phyloP scores from a whole-genome alignment of 1,140 invertebrate genomes.

The Agrypnia vestita region DNA sequence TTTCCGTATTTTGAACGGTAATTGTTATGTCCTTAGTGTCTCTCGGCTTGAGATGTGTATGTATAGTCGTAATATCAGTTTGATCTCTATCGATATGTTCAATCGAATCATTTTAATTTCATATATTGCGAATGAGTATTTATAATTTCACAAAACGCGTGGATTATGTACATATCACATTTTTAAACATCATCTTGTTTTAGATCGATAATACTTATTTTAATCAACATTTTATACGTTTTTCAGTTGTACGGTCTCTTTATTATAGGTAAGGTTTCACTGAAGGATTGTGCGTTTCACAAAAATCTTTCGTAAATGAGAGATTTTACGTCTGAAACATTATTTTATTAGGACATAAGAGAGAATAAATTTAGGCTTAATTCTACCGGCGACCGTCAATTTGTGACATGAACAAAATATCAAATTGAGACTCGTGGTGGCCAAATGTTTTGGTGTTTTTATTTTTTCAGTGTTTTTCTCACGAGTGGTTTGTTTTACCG shows the following conservation, averaged over 20 bases:
- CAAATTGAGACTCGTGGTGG: not conserved
- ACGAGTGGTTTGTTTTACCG: constrained; percentile 14
- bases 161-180: constrained; percentile 54
- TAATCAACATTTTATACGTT: constrained; percentile 47
- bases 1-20: not conserved
- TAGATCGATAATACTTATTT: constrained; percentile 14
- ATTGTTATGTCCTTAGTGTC: not conserved
- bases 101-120: not conserved
- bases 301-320: constrained; percentile 60
- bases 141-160: not conserved
- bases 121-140: not conserved
- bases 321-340: constrained; percentile 59
- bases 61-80: not conserved
- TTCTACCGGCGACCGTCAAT: constrained; percentile 50
- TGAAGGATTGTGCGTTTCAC: constrained; percentile 55
- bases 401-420: not conserved
- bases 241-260: constrained; percentile 14
- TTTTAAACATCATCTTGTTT: constrained; percentile 19
- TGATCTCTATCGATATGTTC: not conserved
- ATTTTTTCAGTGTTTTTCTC: constrained; percentile 37
- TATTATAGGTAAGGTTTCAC: constrained; percentile 50
- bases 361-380: constrained; percentile 58
- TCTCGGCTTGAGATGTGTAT: constrained; percentile 20
- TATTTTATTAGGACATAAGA: constrained; percentile 56
- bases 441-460: constrained; percentile 38